Evolutionary conservation across 2,797 vertebrate species (phyloP).

Genomic region (Ispidina picta): DNA sequence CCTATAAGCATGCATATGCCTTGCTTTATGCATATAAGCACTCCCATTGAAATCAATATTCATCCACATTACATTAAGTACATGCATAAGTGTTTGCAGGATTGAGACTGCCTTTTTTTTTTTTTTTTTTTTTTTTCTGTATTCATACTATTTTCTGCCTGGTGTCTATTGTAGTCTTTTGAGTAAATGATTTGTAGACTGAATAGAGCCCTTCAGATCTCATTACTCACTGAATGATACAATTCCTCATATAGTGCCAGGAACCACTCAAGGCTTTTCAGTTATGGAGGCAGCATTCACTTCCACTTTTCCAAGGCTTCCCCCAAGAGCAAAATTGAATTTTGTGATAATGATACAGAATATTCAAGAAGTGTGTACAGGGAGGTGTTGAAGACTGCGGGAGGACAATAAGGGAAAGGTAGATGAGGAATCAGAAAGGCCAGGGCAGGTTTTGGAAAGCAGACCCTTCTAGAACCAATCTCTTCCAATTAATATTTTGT

Average conservation of each 20-base stretch:
- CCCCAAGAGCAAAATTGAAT: neutral
- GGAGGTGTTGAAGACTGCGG: neutral
- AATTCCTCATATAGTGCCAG: slow-evolving; percentile 15
- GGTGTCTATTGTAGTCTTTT: slow-evolving; percentile 39
- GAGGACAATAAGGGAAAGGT: neutral
- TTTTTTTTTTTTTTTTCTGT: neutral
- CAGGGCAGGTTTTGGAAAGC: neutral
- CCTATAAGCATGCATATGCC: slow-evolving; percentile 31
- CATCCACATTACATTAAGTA: slow-evolving; percentile 51
- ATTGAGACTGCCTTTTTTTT: neutral
- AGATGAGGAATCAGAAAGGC: neutral
- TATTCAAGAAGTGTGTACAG: neutral
- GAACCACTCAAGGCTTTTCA: slow-evolving; percentile 38
- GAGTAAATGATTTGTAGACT: slow-evolving; percentile 37
- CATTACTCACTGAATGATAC: slow-evolving; percentile 42
- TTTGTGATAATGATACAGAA: neutral
- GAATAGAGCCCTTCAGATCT: slow-evolving; percentile 45
- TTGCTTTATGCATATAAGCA: slow-evolving; percentile 54
- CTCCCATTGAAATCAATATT: slow-evolving; percentile 58
- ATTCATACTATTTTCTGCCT: slow-evolving; percentile 38
- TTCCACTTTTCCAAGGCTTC: neutral
- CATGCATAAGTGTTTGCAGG: slow-evolving; percentile 28
- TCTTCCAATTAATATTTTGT: neutral
- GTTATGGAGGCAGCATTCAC: neutral
- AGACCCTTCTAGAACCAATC: neutral